Evolutionary conservation across 2,113 vertebrate genomes (phyloP), one percentile per base, ranked within the genome.

Genomic region (Oreochromis spilurus): DNA sequence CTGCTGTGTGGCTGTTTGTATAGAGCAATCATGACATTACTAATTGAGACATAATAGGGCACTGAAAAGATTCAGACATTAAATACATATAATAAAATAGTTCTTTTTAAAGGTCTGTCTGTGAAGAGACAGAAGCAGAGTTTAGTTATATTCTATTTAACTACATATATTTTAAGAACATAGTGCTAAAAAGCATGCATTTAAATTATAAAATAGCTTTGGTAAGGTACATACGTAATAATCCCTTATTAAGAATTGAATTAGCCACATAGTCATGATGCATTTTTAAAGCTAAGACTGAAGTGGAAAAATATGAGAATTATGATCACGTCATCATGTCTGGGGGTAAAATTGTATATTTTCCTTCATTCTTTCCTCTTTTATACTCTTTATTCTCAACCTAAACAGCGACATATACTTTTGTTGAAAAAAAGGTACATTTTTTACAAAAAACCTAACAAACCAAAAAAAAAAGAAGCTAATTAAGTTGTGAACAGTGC

Each of bases 391-490:
- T 29, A 3, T 19, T 75, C 16, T 29, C 24, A 31, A 75, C 16
- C 24, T 31, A 75, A 48, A 75, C 60, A 65, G 1, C 19, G 38
- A 7, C n/a, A 38, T 2, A 2, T 50, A 4, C 40, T 7, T 31
- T 75, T 31, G 24, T 48, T 48, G 40, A 17, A 29, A 50, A 54
- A 65, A 65, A n/a, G 31, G 13, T 45, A 26, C 3, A 72, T 45
- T 45, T 1, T 72, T 72, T 24, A 29, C 34, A 13, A 65, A 38
- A 2, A 0, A 0, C 0, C 31, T 0, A 1, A 67, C n/a, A 40
- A 40, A 43, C n/a, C 58, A 6, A 14, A 43, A 43, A 43, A 43
- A 5, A 29, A 6, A 26, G 3, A 75, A 75, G 40, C 67, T 26
- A 75, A 75, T 48, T 17, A 29, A 48, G 13, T 16, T 72, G 40